Base-by-base conservation (phyloP, 2,888 invertebrate genomes). In the Deilephila elpenor region DNA sequence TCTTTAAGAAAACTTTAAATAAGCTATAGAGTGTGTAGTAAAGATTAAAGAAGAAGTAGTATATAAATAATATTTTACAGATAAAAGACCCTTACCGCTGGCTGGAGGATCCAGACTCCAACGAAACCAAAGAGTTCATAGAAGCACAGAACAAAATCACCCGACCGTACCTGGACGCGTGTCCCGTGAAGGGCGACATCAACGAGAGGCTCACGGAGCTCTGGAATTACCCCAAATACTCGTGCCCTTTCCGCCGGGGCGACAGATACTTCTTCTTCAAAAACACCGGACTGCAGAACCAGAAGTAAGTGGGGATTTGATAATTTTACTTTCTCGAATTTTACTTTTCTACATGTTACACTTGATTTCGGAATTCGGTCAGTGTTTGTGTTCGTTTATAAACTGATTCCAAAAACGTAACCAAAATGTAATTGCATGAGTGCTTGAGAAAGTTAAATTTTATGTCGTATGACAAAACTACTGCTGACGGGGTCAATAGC, bases 171-270 rank as follows among this genome's bases (percentile, higher is more conserved):
- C 93, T 99, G 32, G 96, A 98, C 82, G 95, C 95, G 29, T 98
- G 98, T 83, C 95, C 96, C 0, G 95, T 96, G 70, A 97, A 97
- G 86, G 93, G 96, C 14, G 96, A 96, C 80, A 96, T 99, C 75
- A 96, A 97, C 83, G 94, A 96, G 71, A 96, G 98, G 78, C 95
- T 99, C 44, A 99, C 97, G 0, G 97, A 98, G 82, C 94, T 99
- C 44, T 99, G 99, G 99, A 97, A 99, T 91, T 99, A 98, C 92
- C 98, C 98, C n/a, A 99, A 99, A 93, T 98, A 97, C 91, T 97
- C 98, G 2, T 97, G 98, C 81, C 99, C 99, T 0, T 96, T 96
- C 84, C 96, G 96, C 81, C 96, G 97, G 83, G 99, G 99, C 4
- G 94, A 96, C 78, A 96, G 96, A 87, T 99, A 99, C 91, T 99